Evolutionary conservation across 2,797 vertebrate species (phyloP).

Genomic region (Nothura maculosa): DNA sequence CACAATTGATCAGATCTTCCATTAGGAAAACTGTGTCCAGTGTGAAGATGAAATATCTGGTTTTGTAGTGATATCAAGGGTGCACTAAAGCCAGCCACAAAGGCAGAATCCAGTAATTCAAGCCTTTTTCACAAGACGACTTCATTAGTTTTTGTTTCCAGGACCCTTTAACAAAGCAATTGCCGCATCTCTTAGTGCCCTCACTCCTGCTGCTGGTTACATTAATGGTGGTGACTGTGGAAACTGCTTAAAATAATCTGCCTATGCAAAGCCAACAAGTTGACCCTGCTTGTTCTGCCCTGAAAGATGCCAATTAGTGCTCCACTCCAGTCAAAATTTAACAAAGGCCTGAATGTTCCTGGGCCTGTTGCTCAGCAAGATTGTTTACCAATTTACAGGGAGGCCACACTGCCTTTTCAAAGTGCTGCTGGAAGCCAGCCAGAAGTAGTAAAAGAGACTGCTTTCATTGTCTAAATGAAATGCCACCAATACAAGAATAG

Average conservation of each 20-base stretch:
- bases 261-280: constrained; percentile 9
- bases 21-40: background rate
- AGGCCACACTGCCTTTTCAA: constrained; percentile 3
- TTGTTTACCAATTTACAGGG: constrained; percentile 59
- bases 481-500: background rate
- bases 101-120: background rate
- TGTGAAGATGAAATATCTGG: background rate
- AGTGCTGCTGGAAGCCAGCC: constrained; percentile 58
- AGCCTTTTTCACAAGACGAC: background rate
- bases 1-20: background rate
- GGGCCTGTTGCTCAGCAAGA: constrained; percentile 47
- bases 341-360: constrained; percentile 48
- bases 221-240: background rate
- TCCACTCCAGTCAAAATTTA: constrained; percentile 37
- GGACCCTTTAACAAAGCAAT: background rate
- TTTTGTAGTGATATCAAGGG: background rate
- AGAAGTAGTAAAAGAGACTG: constrained; percentile 26
- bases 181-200: background rate
- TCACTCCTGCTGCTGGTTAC: background rate
- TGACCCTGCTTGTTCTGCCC: constrained; percentile 30
- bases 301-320: constrained; percentile 39
- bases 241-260: constrained; percentile 13
- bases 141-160: background rate
- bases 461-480: constrained; percentile 44
- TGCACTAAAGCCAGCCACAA: background rate